These are phyloP conservation scores for Therioaphis trifolii DNA, from an alignment of 2,888 invertebrate genomes.

Conservation along the genomic window DNA sequence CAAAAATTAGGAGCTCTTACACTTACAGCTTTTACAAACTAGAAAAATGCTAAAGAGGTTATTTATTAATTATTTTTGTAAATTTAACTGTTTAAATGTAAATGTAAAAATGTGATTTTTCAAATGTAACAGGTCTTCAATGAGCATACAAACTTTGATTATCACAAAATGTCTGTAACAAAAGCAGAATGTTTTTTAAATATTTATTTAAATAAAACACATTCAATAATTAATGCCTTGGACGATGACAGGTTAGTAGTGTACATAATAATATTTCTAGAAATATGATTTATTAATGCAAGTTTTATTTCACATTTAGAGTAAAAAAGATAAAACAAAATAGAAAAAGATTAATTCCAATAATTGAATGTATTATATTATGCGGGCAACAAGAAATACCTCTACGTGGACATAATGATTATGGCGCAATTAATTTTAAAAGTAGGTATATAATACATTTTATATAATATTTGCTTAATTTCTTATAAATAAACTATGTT, in stretches of 20 bases:
- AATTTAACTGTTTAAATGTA: conserved; percentile 3
- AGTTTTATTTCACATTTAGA: neutral
- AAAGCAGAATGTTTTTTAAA: conserved; percentile 11
- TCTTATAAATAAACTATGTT: too few relatives aligned
- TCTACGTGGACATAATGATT: neutral
- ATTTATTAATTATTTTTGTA: neutral
- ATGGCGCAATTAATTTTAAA: neutral
- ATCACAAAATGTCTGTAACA: neutral
- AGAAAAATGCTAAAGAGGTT: conserved; percentile 29
- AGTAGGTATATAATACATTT: neutral
- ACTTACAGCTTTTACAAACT: neutral
- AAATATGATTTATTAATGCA: neutral
- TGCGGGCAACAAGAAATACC: too few relatives aligned
- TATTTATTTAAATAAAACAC: neutral
- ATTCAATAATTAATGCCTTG: conserved; percentile 11
- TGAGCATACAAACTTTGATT: neutral
- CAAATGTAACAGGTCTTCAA: neutral
- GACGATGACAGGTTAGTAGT: conserved; percentile 21
- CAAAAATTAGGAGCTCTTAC: neutral
- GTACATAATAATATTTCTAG: neutral
- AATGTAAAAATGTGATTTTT: neutral
- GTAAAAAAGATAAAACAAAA: conserved; percentile 1
- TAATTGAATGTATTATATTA: conserved; percentile 10
- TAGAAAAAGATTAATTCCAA: conserved; percentile 15
- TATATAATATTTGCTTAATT: neutral